Evolutionary conservation across 1,140 invertebrate species (phyloP).

Genomic region (Dreissena polymorpha): DNA sequence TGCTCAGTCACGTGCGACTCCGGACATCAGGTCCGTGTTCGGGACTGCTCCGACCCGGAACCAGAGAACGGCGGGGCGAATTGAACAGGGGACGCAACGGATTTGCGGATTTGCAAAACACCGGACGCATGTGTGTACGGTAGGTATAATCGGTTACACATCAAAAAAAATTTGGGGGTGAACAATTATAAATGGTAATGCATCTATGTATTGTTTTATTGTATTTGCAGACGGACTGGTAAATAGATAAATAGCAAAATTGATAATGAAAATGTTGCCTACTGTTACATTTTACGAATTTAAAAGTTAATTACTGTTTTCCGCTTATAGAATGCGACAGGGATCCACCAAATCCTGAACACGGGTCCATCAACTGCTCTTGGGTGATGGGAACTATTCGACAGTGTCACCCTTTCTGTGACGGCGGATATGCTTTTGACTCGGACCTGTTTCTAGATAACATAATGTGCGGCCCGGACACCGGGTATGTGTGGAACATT

Average conservation of each 20-base stretch:
- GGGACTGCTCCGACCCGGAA: conserved; percentile 17
- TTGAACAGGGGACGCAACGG: conserved; percentile 13
- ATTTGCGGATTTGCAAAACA: no score
- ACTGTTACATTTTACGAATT: no score
- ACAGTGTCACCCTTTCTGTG: neutral
- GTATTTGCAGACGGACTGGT: no score
- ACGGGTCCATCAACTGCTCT: conserved; percentile 9
- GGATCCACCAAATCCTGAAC: conserved; percentile 7
- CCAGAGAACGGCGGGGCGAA: conserved; percentile 22
- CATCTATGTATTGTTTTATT: no score
- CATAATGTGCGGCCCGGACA: conserved; percentile 1
- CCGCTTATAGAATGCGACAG: neutral
- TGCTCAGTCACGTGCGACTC: conserved; percentile 25
- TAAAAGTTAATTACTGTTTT: no score
- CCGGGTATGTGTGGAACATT: conserved; percentile 28
- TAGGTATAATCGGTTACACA: no score
- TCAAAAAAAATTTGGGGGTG: no score
- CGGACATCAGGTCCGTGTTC: conserved; percentile 1
- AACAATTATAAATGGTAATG: no score
- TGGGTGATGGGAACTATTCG: conserved; percentile 8
- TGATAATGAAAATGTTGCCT: no score
- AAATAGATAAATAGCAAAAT: no score
- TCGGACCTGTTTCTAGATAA: neutral
- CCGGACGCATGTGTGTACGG: no score
- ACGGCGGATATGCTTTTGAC: conserved; percentile 34